Conservation (phyloP, 2,888 invertebrate genomes). For the Cryptus viduatorius region DNA sequence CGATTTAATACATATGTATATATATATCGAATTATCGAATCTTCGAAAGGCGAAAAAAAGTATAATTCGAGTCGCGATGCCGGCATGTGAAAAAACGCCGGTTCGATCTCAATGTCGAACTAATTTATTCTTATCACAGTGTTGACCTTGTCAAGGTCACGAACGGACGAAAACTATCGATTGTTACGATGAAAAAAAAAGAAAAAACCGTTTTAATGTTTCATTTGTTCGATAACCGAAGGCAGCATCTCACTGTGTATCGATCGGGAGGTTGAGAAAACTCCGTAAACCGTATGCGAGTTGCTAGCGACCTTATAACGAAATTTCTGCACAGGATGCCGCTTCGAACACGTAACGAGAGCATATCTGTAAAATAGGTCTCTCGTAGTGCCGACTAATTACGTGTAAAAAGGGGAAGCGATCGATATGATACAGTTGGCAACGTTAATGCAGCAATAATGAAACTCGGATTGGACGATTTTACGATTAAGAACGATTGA, state of each 20-base stretch:
- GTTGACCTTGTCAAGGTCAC: constrained; percentile 80
- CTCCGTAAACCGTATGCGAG: not conserved
- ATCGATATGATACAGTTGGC: constrained; percentile 7
- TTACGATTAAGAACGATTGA: not conserved
- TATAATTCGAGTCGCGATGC: constrained; percentile 9
- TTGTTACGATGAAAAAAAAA: constrained; percentile 17
- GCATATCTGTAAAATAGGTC: constrained; percentile 70
- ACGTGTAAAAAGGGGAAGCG: constrained; percentile 17
- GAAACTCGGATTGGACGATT: not conserved
- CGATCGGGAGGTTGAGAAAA: constrained; percentile 9
- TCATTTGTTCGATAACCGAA: constrained; percentile 13
- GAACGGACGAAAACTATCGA: constrained; percentile 11
- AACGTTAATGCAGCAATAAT: constrained; percentile 10
- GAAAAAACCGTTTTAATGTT: not conserved
- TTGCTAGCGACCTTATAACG: constrained; percentile 55
- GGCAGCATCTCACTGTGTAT: not conserved
- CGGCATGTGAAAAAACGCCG: constrained; percentile 50
- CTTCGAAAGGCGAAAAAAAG: not conserved
- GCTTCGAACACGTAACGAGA: constrained; percentile 73
- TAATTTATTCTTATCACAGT: constrained; percentile 24
- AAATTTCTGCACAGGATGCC: constrained; percentile 71
- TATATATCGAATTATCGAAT: constrained; percentile 13
- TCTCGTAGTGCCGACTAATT: constrained; percentile 34
- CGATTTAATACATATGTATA: constrained; percentile 24
- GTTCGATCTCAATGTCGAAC: constrained; percentile 39